Evolutionary conservation across 2,888 invertebrate species (phyloP).

Genomic region (Folsomia manolachei): DNA sequence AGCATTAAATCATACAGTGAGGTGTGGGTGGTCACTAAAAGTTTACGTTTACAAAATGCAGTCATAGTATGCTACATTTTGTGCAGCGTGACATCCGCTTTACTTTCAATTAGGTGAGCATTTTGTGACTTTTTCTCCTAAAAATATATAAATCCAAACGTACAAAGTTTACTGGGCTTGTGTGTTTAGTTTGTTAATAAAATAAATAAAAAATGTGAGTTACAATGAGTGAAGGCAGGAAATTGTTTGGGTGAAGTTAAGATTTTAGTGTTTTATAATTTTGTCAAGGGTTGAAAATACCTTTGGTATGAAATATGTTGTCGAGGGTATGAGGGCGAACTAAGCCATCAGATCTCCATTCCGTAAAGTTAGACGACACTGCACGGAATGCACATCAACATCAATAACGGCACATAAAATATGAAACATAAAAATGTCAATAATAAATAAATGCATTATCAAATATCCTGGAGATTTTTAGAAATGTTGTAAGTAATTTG

Average conservation of each 20-base stretch:
- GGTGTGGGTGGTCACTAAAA: too few species aligned
- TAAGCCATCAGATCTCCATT: conserved; percentile 50
- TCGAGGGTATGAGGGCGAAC: conserved; percentile 50
- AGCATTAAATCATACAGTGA: too few species aligned
- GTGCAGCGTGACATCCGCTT: too few species aligned
- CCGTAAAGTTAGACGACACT: conserved; percentile 50
- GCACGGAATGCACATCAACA: conserved; percentile 34
- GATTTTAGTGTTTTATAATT: not conserved
- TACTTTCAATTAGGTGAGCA: too few species aligned
- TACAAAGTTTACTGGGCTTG: not conserved
- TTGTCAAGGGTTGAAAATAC: conserved; percentile 33
- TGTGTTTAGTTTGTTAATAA: not conserved
- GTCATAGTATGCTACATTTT: too few species aligned
- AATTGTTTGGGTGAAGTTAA: not conserved
- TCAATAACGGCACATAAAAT: conserved; percentile 13
- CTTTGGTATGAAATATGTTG: conserved; percentile 49
- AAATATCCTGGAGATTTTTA: not conserved
- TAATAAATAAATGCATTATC: conserved; percentile 10
- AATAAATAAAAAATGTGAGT: conserved; percentile 1
- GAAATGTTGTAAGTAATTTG: not conserved
- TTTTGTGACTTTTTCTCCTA: too few species aligned
- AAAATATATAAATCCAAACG: too few species aligned
- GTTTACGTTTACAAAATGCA: too few species aligned
- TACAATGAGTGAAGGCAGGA: not conserved
- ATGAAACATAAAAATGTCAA: conserved; percentile 18